phyloP scores from a whole-genome alignment of 2,888 invertebrate species.

The Cerastoderma edule region DNA sequence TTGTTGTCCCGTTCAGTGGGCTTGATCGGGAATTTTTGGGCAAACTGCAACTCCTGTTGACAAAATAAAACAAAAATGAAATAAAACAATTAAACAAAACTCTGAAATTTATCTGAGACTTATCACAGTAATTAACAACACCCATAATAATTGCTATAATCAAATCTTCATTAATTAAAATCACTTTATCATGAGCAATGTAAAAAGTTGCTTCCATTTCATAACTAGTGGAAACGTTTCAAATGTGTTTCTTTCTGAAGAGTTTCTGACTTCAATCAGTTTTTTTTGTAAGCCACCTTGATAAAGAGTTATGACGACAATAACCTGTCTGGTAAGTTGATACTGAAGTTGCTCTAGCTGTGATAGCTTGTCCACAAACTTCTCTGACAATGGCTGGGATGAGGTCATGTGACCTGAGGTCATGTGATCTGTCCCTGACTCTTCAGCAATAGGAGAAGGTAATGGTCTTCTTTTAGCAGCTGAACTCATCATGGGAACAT shows the following conservation, averaged over 20 bases:
- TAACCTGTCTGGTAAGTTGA: constrained; percentile 82
- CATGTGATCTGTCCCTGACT: constrained; percentile 36
- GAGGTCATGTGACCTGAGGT: constrained; percentile 39
- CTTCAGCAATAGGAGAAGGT: constrained; percentile 43
- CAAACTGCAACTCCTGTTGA: constrained; percentile 76
- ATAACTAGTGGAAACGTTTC: too few species aligned
- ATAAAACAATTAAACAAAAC: too few species aligned
- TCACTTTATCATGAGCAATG: too few species aligned
- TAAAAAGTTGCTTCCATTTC: too few species aligned
- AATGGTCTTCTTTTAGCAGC: constrained; percentile 15
- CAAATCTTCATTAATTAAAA: too few species aligned
- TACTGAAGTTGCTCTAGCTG: constrained; percentile 82
- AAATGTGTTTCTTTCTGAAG: too few species aligned
- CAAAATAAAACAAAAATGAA: background rate
- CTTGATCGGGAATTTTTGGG: constrained; percentile 67
- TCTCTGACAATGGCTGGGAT: constrained; percentile 55
- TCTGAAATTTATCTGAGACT: background rate
- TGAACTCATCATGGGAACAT: background rate
- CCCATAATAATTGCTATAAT: too few species aligned
- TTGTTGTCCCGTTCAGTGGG: constrained; percentile 26
- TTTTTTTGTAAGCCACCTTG: too few species aligned
- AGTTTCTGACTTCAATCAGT: too few species aligned
- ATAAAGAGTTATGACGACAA: too few species aligned
- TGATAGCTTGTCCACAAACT: constrained; percentile 71
- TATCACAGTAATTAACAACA: too few species aligned